Evolutionary conservation across 2,888 invertebrate species (phyloP).

Genomic region (Oxyteleia sp.): DNA sequence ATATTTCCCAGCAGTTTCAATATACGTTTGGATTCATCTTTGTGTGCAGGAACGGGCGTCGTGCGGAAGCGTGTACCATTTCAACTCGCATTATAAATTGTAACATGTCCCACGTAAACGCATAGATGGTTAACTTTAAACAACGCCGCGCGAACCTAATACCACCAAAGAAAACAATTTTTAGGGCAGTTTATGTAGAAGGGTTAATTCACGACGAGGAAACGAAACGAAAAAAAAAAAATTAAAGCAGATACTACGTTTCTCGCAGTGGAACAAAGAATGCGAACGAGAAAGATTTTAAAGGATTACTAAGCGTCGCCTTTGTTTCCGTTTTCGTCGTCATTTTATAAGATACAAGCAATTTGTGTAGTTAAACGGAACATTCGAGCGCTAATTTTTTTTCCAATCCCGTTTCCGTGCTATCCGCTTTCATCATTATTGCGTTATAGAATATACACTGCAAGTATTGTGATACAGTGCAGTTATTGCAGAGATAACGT

Average conservation of each 20-base stretch:
- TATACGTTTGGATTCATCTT: no score
- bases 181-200: not conserved
- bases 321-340: not conserved
- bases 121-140: not conserved
- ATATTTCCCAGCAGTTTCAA: no score
- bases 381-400: not conserved
- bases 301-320: not conserved
- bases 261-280: no score
- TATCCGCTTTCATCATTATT: slow-evolving; percentile 6
- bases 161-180: not conserved
- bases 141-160: no score
- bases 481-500: slow-evolving; percentile 15
- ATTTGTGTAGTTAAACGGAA: slow-evolving; percentile 5
- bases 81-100: not conserved
- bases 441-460: not conserved
- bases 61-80: no score
- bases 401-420: not conserved
- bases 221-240: not conserved
- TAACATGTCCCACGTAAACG: not conserved
- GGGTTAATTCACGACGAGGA: not conserved
- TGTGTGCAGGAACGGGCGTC: no score
- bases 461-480: slow-evolving; percentile 10
- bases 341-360: not conserved
- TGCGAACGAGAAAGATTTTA: not conserved
- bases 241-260: not conserved